A percentile compares a stretch with the other conserved stretches of the same genome.
Evolutionary conservation across 1,140 invertebrate genomes (phyloP).

Genomic region (Pararge aegeria): DNA sequence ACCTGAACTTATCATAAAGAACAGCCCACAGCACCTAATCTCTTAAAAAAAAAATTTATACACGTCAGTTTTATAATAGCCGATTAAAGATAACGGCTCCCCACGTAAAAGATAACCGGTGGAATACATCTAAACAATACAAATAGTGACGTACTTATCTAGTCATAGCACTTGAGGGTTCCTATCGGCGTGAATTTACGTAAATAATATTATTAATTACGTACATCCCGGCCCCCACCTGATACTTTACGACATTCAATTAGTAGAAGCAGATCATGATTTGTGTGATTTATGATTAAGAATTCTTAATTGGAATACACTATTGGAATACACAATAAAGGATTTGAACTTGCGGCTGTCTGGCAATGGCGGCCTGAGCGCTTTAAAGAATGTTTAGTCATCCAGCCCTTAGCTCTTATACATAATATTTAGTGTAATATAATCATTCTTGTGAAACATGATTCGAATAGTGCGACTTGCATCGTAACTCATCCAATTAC

Average conservation of each 20-base stretch:
- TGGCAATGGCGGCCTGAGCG: too few species aligned
- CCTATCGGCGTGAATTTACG: background rate
- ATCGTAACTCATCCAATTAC: constrained; percentile 29
- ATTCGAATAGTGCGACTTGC: background rate
- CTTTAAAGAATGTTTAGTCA: too few species aligned
- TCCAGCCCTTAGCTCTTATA: too few species aligned
- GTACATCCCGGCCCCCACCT: too few species aligned
- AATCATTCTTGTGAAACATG: too few species aligned
- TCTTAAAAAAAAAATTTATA: background rate
- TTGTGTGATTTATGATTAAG: too few species aligned
- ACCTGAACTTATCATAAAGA: background rate
- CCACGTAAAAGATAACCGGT: background rate
- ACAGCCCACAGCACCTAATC: background rate
- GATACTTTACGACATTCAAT: too few species aligned
- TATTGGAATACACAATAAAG: too few species aligned
- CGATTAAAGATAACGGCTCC: background rate
- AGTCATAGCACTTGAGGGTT: background rate
- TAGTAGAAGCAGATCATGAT: too few species aligned
- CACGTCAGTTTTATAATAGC: constrained; percentile 2
- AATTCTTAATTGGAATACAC: too few species aligned
- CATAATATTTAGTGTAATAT: too few species aligned
- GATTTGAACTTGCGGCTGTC: too few species aligned
- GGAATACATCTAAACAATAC: background rate
- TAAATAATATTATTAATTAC: background rate
- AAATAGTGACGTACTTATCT: background rate